Base-by-base conservation (phyloP, 2,888 invertebrate genomes). In the Calameuta filiformis region DNA sequence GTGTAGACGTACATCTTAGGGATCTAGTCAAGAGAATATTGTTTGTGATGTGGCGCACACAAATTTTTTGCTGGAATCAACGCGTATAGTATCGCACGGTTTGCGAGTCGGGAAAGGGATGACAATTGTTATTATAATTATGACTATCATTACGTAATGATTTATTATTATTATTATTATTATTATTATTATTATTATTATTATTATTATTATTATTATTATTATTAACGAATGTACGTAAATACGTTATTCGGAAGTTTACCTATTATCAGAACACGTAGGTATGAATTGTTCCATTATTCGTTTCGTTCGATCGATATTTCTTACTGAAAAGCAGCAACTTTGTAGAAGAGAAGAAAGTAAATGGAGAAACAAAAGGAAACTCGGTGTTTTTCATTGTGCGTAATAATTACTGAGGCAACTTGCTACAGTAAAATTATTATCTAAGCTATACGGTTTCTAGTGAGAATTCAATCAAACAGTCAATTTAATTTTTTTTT, bases 1-100 rank as follows among this genome's bases (percentile, higher is more conserved):
- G 85, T 83, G 85, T 85, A 85, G 84, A 80, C 75, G 80, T 79
- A 83, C 83, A 87, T 85, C 85, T 89, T 89, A 89, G 89, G 87
- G 83, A 56, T 89, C 89, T 89, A 89, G 89, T 89, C 89, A 89
- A 56, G 56, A 56, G 83, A 84, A 86, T 87, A 87, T 83, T 84
- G 85, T 86, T 87, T 86, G 83, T 86, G 84, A 56, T 56, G 56
- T 23, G 40, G 40, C 23, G 56, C 56, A 56, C 56, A 9, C 56
- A 56, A 23, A 9, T 23, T 23, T 56, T 56, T 56, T 56, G 56
- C 56, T 56, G 56, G 23, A 56, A 56, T 56, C 56, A 56, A 56
- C 23, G 23, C 23, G 56, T 56, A 56, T 9, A 56, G 56, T 56
- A 23, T 56, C 23, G 9, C 56, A 23, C 6, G 56, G 56, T 23